A percentile compares a stretch with the other conserved stretches of the same genome.
phyloP scores from a whole-genome alignment of 2,113 vertebrate genomes.

The Cryptotis parvus region DNA sequence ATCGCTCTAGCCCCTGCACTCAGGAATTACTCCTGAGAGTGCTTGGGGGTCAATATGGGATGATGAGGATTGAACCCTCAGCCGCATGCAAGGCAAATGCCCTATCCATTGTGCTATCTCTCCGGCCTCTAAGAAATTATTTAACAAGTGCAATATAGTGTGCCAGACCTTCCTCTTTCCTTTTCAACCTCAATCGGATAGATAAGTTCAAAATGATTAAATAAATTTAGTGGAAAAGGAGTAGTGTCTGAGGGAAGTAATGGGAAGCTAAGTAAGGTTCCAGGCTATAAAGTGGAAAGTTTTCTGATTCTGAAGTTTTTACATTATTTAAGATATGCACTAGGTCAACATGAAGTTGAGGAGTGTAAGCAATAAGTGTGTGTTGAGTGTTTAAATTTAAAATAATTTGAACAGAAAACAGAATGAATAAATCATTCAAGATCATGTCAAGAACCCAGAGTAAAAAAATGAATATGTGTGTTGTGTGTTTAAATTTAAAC shows the following conservation, averaged over 20 bases:
- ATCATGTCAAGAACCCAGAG: too few relatives aligned
- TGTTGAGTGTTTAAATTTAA: not conserved
- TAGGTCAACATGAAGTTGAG: not conserved
- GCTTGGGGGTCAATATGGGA: too few relatives aligned
- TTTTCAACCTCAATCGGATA: not conserved
- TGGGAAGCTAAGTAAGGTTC: not conserved
- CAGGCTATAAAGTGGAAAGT: not conserved
- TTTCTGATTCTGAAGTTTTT: not conserved
- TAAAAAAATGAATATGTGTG: too few relatives aligned
- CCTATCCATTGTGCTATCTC: too few relatives aligned
- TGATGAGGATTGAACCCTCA: too few relatives aligned
- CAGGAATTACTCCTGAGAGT: too few relatives aligned
- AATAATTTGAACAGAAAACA: not conserved
- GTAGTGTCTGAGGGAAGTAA: not conserved
- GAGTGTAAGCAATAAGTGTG: not conserved
- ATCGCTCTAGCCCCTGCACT: too few relatives aligned
- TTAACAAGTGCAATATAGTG: not conserved
- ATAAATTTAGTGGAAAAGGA: not conserved
- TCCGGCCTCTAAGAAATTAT: too few relatives aligned
- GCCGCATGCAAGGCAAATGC: too few relatives aligned
- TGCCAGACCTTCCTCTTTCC: not conserved
- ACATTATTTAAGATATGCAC: not conserved
- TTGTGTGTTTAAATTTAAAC: too few relatives aligned
- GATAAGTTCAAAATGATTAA: not conserved
- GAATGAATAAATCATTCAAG: slow-evolving; percentile 18